phyloP scores from a whole-genome alignment of 2,797 vertebrate species.

The Oryzias dopingdopingensis region DNA sequence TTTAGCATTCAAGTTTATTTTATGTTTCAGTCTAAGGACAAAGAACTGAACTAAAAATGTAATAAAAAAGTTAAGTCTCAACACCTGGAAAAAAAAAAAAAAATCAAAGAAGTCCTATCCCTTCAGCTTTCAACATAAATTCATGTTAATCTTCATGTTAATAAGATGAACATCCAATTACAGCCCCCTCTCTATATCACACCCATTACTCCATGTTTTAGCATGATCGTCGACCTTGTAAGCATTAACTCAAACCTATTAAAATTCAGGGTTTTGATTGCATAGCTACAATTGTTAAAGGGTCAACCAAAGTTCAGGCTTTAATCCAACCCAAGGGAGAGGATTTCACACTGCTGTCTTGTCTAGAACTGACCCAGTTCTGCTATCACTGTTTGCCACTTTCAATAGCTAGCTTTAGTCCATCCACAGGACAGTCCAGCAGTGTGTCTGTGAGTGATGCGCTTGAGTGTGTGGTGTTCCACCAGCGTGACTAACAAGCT shows the following conservation, averaged over 20 bases:
- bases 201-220: conserved; percentile 42
- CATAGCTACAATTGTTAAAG: conserved; percentile 35
- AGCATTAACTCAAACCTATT: conserved; percentile 57
- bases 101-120: conserved; percentile 18
- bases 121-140: conserved; percentile 27
- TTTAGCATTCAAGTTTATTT: too few relatives aligned
- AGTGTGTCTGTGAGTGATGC: conserved; percentile 1
- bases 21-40: too few relatives aligned
- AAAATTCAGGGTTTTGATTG: conserved; percentile 46
- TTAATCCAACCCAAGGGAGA: conserved; percentile 61
- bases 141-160: conserved; percentile 27
- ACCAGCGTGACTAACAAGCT: conserved; percentile 74
- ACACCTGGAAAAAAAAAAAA: conserved; percentile 6
- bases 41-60: not conserved
- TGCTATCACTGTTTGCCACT: conserved; percentile 59
- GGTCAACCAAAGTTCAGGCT: conserved; percentile 76
- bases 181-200: conserved; percentile 38
- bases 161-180: conserved; percentile 58
- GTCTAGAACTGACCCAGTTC: conserved; percentile 74
- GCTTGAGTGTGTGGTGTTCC: conserved; percentile 35
- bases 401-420: conserved; percentile 72
- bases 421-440: conserved; percentile 55
- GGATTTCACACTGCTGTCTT: conserved; percentile 58
- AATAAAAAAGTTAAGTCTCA: conserved; percentile 2
- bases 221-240: conserved; percentile 53